These are phyloP conservation scores for Huso huso DNA, from an alignment of 2,797 vertebrate species.

Conservation along the genomic window DNA sequence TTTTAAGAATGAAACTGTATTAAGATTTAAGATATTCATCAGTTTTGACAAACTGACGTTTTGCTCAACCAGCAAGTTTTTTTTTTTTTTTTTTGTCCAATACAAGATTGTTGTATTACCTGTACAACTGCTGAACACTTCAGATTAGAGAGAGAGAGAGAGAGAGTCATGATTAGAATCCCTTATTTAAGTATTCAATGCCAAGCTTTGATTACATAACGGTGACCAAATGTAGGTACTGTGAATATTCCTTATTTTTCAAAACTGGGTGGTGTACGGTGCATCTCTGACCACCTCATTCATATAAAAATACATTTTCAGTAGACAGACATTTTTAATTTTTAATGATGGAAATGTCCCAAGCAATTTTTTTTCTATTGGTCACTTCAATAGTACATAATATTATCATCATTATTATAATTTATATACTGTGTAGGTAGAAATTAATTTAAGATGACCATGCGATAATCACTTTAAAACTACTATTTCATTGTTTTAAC, in stretches of 20 bases:
- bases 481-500: slow-evolving; percentile 7
- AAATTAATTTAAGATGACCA: slow-evolving; percentile 10
- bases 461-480: slow-evolving; percentile 13
- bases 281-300: slow-evolving; percentile 8
- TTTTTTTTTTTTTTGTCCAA: slow-evolving; percentile 64
- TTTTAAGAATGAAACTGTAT: slow-evolving; percentile 45
- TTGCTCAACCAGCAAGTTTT: slow-evolving; percentile 94
- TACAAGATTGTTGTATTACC: slow-evolving; percentile 13
- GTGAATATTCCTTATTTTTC: slow-evolving; percentile 30
- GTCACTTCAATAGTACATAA: slow-evolving; percentile 15
- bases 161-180: not conserved
- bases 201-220: slow-evolving; percentile 64
- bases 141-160: not conserved
- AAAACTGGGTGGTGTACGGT: slow-evolving; percentile 6
- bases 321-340: slow-evolving; percentile 18
- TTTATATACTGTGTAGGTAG: slow-evolving; percentile 15
- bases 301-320: slow-evolving; percentile 6
- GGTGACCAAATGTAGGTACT: slow-evolving; percentile 41
- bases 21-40: slow-evolving; percentile 28
- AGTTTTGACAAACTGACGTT: slow-evolving; percentile 55
- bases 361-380: slow-evolving; percentile 13
- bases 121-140: slow-evolving; percentile 19
- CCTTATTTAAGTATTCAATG: slow-evolving; percentile 51
- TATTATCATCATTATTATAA: slow-evolving; percentile 3
- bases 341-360: not conserved